phyloP scores from a whole-genome alignment of 2,797 vertebrate species.

The Columba guinea region DNA sequence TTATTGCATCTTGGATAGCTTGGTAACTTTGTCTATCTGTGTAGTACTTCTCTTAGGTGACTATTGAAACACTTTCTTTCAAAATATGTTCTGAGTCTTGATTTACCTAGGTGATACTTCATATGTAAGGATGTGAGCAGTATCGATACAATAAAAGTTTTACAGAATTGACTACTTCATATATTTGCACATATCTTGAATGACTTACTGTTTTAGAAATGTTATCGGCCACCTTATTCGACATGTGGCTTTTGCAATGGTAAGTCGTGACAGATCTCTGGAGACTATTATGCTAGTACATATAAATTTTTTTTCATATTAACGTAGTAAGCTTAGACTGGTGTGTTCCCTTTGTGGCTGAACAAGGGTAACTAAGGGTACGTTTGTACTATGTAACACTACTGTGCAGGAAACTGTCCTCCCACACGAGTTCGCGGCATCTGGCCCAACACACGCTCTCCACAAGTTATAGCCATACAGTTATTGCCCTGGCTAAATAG shows the following conservation, averaged over 20 bases:
- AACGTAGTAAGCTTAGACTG: fast-evolving
- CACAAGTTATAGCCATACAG: not conserved
- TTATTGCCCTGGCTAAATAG: not conserved
- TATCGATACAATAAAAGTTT: not conserved
- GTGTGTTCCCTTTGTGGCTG: not conserved
- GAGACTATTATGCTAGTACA: not conserved
- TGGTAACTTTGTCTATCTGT: not conserved
- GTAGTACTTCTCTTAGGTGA: not conserved
- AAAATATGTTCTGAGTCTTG: not conserved
- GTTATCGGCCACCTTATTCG: not conserved
- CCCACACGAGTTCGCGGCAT: not conserved
- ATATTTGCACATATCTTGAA: not conserved
- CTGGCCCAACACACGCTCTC: constrained; percentile 12
- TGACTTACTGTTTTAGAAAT: not conserved
- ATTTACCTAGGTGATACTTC: not conserved
- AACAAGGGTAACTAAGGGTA: not conserved
- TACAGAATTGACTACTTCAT: not conserved
- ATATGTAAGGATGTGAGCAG: not conserved
- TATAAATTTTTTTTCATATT: not conserved
- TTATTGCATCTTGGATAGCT: not conserved
- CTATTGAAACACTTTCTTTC: not conserved
- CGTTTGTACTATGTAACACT: constrained; percentile 33
- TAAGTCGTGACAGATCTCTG: not conserved
- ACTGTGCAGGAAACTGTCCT: constrained; percentile 21
- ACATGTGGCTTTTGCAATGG: not conserved